A percentile compares a stretch with the other conserved stretches of the same genome.
These are phyloP conservation scores for Notodonta ziczac DNA, from an alignment of 2,888 invertebrate species.

Conservation along the genomic window DNA sequence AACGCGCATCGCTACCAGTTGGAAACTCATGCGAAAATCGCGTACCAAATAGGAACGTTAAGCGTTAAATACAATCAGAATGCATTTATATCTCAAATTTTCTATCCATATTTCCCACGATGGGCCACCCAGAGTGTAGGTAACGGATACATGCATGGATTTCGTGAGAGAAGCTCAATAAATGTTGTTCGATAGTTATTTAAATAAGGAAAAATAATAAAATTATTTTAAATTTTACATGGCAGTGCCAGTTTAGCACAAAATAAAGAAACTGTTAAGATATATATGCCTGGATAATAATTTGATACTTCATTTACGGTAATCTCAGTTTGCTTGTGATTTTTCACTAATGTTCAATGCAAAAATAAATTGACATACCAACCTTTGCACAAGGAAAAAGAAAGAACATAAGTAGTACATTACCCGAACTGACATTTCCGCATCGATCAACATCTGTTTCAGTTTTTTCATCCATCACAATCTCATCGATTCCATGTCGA, in stretches of 20 bases:
- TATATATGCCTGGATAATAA: background rate
- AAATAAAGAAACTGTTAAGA: background rate
- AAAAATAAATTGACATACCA: no score
- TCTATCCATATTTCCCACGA: conserved; percentile 40
- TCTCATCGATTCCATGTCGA: conserved; percentile 14
- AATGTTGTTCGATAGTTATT: conserved; percentile 20
- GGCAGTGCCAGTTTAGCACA: background rate
- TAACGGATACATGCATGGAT: conserved; percentile 38
- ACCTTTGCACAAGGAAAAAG: no score
- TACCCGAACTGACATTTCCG: background rate
- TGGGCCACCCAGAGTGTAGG: conserved; percentile 40
- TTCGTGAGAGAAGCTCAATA: conserved; percentile 34
- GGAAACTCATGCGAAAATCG: conserved; percentile 40
- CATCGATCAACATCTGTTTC: background rate
- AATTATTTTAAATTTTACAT: background rate
- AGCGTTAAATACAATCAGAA: conserved; percentile 23
- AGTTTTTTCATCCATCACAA: background rate
- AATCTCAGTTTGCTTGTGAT: no score
- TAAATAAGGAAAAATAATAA: conserved; percentile 16
- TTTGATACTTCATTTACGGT: no score
- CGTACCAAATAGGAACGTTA: conserved; percentile 28
- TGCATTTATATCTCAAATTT: conserved; percentile 21
- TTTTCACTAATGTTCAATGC: no score
- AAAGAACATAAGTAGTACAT: no score
- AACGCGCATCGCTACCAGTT: conserved; percentile 36